These are phyloP conservation scores for Aldabrachelys gigantea DNA, from an alignment of 2,113 vertebrate species.

Conservation along the genomic window DNA sequence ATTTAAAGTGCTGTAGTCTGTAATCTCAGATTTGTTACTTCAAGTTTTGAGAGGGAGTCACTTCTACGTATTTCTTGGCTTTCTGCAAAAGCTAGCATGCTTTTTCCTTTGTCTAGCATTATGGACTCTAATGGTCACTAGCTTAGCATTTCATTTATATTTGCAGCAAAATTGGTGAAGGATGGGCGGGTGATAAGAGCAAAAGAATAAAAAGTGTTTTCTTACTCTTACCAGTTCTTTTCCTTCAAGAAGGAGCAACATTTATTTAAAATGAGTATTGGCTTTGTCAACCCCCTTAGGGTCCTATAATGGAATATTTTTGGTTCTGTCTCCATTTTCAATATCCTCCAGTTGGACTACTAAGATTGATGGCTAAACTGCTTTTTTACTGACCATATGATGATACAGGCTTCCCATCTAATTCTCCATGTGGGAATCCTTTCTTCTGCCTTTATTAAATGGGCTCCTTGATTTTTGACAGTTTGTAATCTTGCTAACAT, in stretches of 20 bases:
- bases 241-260: not conserved
- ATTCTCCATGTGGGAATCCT: not conserved
- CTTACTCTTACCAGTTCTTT: not conserved
- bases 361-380: not conserved
- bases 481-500: fast-evolving
- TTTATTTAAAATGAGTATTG: not conserved
- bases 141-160: fast-evolving
- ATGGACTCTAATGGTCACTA: not conserved
- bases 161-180: not conserved
- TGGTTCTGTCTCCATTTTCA: not conserved
- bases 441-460: not conserved
- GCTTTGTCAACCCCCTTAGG: not conserved
- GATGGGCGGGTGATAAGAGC: not conserved
- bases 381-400: not conserved
- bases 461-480: not conserved
- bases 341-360: not conserved
- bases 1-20: not conserved
- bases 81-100: not conserved
- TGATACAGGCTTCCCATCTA: not conserved
- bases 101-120: not conserved
- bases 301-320: not conserved
- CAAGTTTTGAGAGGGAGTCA: not conserved
- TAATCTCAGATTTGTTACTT: not conserved
- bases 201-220: not conserved
- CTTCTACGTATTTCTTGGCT: not conserved